These are phyloP conservation scores for Limnephilus marmoratus DNA, from an alignment of 2,888 invertebrate species.

Conservation along the genomic window DNA sequence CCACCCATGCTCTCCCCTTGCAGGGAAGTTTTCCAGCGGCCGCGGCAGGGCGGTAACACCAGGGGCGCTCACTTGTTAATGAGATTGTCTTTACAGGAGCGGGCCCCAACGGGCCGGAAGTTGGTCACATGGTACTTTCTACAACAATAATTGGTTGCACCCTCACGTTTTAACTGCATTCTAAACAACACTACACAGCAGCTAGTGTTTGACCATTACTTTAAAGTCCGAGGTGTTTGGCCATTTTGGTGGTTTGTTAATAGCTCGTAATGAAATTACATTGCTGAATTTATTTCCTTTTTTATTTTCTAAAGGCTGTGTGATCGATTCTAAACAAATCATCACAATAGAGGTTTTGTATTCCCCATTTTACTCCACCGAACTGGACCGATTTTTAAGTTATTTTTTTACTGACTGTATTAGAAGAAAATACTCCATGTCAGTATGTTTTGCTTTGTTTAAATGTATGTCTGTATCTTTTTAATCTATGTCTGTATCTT, in stretches of 20 bases:
- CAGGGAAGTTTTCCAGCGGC: not conserved
- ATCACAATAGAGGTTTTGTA: too few species aligned
- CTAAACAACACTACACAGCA: not conserved
- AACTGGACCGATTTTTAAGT: too few species aligned
- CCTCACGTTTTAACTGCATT: conserved; percentile 2
- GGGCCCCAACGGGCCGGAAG: not conserved
- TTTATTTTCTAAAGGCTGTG: too few species aligned
- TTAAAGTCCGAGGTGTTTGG: not conserved
- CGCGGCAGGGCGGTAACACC: not conserved
- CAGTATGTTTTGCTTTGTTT: too few species aligned
- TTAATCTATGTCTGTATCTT: too few species aligned
- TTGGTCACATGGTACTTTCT: not conserved
- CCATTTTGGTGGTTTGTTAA: not conserved
- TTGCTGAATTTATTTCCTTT: not conserved
- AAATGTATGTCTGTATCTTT: too few species aligned
- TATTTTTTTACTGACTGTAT: too few species aligned
- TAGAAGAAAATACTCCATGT: too few species aligned
- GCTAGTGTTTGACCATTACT: not conserved
- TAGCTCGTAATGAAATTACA: not conserved
- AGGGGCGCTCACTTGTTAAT: conserved; percentile 9
- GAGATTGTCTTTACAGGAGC: conserved; percentile 3
- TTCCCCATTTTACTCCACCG: too few species aligned
- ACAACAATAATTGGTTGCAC: not conserved
- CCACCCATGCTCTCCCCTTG: not conserved
- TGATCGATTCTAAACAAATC: too few species aligned